Conservation (phyloP, 2,888 invertebrate genomes). For the Caenorhabditis sp. region DNA sequence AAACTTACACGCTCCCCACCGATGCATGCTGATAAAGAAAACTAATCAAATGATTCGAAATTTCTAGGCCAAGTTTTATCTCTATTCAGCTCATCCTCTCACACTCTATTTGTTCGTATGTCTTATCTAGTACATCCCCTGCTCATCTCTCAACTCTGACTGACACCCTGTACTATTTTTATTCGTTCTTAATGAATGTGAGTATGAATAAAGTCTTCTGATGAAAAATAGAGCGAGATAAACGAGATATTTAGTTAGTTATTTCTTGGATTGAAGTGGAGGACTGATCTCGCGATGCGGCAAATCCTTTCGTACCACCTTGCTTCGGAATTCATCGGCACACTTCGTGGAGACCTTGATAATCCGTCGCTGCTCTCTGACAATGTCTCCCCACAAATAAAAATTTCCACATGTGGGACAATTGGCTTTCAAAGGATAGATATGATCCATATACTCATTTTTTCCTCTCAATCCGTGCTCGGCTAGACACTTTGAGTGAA, state of each 20-base stretch:
- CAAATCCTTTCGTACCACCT: not conserved
- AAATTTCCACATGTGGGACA: conserved; percentile 73
- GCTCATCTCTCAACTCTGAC: not conserved
- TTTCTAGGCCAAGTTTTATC: not conserved
- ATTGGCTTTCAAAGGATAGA: conserved; percentile 50
- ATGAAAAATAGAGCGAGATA: not conserved
- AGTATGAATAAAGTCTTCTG: not conserved
- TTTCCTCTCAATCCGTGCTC: conserved; percentile 66
- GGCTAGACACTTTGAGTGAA: conserved; percentile 75
- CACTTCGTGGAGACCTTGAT: conserved; percentile 24
- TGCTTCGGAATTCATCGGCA: not conserved
- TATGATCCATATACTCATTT: conserved; percentile 44
- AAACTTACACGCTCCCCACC: not conserved
- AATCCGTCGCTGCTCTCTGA: conserved; percentile 76
- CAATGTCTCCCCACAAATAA: conserved; percentile 81
- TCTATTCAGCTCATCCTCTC: not conserved
- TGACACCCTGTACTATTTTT: conserved; percentile 6
- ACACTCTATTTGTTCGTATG: conserved; percentile 4
- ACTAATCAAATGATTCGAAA: conserved; percentile 4
- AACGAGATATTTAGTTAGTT: not conserved
- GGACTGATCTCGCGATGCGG: conserved; percentile 32
- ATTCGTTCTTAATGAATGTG: conserved; percentile 1
- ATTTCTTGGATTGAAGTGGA: conserved; percentile 14
- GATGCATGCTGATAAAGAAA: conserved; percentile 15
- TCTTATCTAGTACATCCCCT: not conserved